Conservation (phyloP, 2,888 invertebrate species). For the Trachelus tabidus region DNA sequence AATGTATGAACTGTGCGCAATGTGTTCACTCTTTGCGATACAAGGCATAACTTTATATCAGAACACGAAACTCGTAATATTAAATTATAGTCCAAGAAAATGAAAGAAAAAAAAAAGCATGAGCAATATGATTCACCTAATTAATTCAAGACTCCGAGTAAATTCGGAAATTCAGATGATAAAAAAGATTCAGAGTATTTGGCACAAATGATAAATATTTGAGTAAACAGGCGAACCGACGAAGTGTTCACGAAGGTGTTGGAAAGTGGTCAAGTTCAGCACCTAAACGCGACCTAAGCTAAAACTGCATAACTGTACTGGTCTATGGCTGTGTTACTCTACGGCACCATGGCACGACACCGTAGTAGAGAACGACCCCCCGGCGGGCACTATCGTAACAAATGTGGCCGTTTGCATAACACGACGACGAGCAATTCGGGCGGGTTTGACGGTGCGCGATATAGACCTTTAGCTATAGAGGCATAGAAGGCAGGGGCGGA, state of each 20-base stretch:
- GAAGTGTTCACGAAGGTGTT: conserved; percentile 13
- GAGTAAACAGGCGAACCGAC: background rate
- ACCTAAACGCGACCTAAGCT: conserved; percentile 22
- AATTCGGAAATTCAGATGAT: background rate
- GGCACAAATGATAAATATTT: background rate
- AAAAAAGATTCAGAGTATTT: background rate
- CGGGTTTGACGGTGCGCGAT: conserved; percentile 66
- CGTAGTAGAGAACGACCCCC: conserved; percentile 58
- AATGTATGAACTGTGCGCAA: no score
- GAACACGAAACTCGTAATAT: no score
- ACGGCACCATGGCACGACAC: conserved; percentile 37
- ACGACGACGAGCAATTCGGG: conserved; percentile 66
- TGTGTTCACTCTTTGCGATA: no score
- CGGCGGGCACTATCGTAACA: conserved; percentile 64
- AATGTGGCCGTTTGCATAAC: conserved; percentile 66
- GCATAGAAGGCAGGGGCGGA: conserved; percentile 23
- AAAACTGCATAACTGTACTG: conserved; percentile 11
- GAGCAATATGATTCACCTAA: background rate
- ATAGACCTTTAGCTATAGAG: conserved; percentile 59
- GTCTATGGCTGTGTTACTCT: conserved; percentile 33
- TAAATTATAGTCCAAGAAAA: no score
- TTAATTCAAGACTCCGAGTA: background rate
- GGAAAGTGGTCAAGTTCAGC: conserved; percentile 30
- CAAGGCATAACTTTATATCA: no score
- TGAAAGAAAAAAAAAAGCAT: no score